These are phyloP conservation scores for Smittia aterrima DNA, from an alignment of 2,888 invertebrate genomes.

Conservation along the genomic window DNA sequence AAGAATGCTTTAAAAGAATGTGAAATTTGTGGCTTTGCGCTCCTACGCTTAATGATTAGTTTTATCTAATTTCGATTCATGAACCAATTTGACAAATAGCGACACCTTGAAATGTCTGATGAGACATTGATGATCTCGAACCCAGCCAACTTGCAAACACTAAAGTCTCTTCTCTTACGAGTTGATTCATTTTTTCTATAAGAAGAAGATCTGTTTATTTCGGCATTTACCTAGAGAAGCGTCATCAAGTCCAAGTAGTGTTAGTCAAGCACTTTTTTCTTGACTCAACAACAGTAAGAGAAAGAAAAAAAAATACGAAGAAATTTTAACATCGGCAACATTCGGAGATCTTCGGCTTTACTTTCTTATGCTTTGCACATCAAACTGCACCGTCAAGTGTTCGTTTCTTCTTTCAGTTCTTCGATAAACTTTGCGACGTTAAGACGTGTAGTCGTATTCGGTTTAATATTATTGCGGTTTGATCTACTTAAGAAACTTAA, in stretches of 20 bases:
- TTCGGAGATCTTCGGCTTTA: not conserved
- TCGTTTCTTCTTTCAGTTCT: constrained; percentile 33
- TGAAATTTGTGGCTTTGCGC: not conserved
- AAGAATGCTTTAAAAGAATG: not conserved
- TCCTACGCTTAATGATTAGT: not conserved
- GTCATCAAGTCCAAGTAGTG: not conserved
- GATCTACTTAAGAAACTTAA: not conserved
- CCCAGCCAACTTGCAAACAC: not conserved
- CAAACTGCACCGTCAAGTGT: not conserved
- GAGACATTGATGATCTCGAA: not conserved
- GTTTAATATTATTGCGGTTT: not conserved
- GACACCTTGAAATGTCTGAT: too few species aligned
- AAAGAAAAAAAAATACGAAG: not conserved
- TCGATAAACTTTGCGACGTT: constrained; percentile 20
- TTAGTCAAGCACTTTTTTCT: not conserved
- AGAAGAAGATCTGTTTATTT: not conserved
- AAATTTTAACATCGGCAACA: not conserved
- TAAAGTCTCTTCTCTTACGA: not conserved
- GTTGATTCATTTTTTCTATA: not conserved
- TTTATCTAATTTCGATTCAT: not conserved
- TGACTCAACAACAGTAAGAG: not conserved
- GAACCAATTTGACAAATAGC: not conserved
- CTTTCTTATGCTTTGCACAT: not conserved
- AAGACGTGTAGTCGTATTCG: not conserved
- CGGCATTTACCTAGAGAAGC: not conserved